Base-by-base conservation (phyloP, 2,113 vertebrate genomes). In the Procavia capensis region DNA sequence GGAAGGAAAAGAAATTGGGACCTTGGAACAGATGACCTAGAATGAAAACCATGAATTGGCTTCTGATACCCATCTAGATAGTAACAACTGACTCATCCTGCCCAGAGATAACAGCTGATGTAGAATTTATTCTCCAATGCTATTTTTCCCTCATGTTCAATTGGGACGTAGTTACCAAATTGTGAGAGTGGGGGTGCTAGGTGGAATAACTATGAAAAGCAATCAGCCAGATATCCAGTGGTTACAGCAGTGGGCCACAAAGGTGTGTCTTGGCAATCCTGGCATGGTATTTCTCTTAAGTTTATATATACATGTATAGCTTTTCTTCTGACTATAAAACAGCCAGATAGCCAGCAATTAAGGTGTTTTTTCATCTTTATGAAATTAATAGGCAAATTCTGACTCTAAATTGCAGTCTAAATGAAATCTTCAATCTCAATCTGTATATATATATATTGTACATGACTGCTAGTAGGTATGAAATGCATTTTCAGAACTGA, bases 391-490 rank as follows among this genome's bases (percentile, higher is more conserved):
- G 98, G 97, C 95, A 98, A 99, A 99, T 98, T 98, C 99, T 98
- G 98, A 99, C 98, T 99, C 98, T 96, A 97, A 97, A 95, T 98
- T 98, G 98, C 98, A 99, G 97, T 98, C 98, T 99, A 99, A 99
- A 99, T 98, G 98, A 99, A 99, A 99, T 98, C 98, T 99, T 99
- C 99, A 98, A 99, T 99, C 99, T 99, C 98, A 99, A 99, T 98
- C 97, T 99, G 99, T 99, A 99, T 99, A 99, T 99, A 99, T 99
- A 99, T 99, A 98, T 98, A 98, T 98, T 99, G 99, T 99, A 99
- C 99, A 99, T 99, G 99, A 99, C 99, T 99, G 99, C 99, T 99
- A 99, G 98, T 99, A 99, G 99, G 98, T 99, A 99, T 98, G 99
- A 99, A 99, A 99, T 99, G 99, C 99, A 99, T 99, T 99, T 98